Evolutionary conservation across 2,113 vertebrate genomes (phyloP).

Genomic region (Pitta sordida): DNA sequence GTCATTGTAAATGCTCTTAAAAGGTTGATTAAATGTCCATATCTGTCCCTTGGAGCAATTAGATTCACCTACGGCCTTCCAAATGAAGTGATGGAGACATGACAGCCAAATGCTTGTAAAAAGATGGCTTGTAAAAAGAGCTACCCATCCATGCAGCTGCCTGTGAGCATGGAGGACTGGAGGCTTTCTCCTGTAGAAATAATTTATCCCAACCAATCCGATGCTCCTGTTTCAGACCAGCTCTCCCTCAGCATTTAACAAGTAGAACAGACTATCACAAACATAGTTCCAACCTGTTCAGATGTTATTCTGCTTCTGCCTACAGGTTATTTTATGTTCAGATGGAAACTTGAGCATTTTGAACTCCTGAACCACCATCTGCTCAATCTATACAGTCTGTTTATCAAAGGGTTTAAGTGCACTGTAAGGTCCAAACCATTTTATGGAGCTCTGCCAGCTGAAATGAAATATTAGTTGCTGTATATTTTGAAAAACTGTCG

Average conservation of each 20-base stretch:
- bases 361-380: constrained; percentile 56
- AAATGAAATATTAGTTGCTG: constrained; percentile 58
- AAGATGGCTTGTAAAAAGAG: neutral
- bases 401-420: constrained; percentile 36
- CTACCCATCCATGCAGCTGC: neutral
- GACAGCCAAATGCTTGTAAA: neutral
- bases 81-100: neutral
- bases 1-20: neutral
- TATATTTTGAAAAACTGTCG: constrained; percentile 50
- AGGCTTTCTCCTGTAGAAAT: neutral
- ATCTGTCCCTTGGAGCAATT: neutral
- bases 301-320: constrained; percentile 51
- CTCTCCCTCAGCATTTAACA: neutral
- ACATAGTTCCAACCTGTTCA: constrained; percentile 41
- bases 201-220: neutral
- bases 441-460: constrained; percentile 41
- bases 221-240: neutral
- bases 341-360: constrained; percentile 22
- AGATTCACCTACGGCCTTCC: neutral
- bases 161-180: neutral
- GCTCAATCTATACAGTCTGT: constrained; percentile 37
- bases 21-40: neutral
- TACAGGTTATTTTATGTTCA: constrained; percentile 55
- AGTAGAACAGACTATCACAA: neutral
- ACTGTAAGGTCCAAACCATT: constrained; percentile 44